These are phyloP conservation scores for Eidolon helvum DNA, from an alignment of 2,113 vertebrate genomes.

Conservation along the genomic window DNA sequence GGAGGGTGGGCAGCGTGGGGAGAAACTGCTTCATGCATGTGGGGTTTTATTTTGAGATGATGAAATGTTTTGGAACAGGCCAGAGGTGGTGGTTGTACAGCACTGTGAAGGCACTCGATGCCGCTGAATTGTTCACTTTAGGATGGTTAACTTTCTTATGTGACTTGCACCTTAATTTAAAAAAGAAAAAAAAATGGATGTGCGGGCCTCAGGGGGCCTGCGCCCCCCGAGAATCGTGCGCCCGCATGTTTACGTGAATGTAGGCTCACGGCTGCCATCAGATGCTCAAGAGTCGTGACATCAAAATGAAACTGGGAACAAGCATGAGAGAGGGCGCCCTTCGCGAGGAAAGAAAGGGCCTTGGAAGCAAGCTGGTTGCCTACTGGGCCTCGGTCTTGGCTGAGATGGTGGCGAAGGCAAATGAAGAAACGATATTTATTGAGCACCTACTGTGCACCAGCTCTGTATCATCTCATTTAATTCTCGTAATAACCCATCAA, in stretches of 20 bases:
- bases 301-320: background rate
- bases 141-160: too few relatives aligned
- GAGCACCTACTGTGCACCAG: background rate
- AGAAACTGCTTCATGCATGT: background rate
- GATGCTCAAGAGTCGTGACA: background rate
- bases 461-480: background rate
- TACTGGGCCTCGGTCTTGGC: rapidly evolving
- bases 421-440: background rate
- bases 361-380: background rate
- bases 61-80: background rate
- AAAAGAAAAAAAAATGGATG: background rate
- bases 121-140: background rate
- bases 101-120: background rate
- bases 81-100: too few relatives aligned
- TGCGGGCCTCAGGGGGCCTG: background rate
- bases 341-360: background rate
- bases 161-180: background rate
- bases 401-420: background rate
- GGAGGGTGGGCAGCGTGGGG: background rate
- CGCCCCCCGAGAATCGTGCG: background rate
- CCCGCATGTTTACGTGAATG: rapidly evolving
- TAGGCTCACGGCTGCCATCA: background rate
- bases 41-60: background rate
- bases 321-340: background rate
- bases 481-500: background rate